Evolutionary conservation across 1,140 invertebrate genomes (phyloP).

Genomic region (Potamilus streckersoni): DNA sequence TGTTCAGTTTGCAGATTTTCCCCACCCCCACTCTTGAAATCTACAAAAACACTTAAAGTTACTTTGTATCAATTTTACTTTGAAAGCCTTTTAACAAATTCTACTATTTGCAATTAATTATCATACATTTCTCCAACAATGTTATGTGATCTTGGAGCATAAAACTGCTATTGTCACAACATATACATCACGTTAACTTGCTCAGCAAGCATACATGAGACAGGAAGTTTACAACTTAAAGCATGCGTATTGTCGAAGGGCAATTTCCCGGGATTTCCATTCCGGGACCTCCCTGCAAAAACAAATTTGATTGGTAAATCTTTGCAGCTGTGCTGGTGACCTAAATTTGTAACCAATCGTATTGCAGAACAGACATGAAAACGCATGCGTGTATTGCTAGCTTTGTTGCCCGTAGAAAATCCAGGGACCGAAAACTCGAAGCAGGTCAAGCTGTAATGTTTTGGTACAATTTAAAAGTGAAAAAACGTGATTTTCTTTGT

Average conservation of each 20-base stretch:
- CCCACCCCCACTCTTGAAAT: too few relatives aligned
- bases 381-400: slow-evolving; percentile 37
- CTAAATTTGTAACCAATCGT: slow-evolving; percentile 36
- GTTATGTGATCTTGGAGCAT: too few relatives aligned
- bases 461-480: slow-evolving; percentile 18
- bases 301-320: slow-evolving; percentile 30
- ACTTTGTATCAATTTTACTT: too few relatives aligned
- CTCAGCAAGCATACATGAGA: slow-evolving; percentile 4
- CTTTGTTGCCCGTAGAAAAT: slow-evolving; percentile 46
- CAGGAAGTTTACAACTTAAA: slow-evolving; percentile 45
- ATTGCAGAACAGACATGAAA: neutral
- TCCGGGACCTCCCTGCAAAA: slow-evolving; percentile 20
- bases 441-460: slow-evolving; percentile 32
- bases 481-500: neutral
- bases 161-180: too few relatives aligned
- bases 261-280: slow-evolving; percentile 14
- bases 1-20: too few relatives aligned
- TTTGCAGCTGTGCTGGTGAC: slow-evolving; percentile 15
- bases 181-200: neutral
- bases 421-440: slow-evolving; percentile 37
- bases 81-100: too few relatives aligned
- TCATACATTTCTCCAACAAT: too few relatives aligned
- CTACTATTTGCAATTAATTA: too few relatives aligned
- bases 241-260: slow-evolving; percentile 24
- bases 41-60: too few relatives aligned